These are phyloP conservation scores for Polymixis flavicincta DNA, from an alignment of 2,888 invertebrate species.

Conservation along the genomic window DNA sequence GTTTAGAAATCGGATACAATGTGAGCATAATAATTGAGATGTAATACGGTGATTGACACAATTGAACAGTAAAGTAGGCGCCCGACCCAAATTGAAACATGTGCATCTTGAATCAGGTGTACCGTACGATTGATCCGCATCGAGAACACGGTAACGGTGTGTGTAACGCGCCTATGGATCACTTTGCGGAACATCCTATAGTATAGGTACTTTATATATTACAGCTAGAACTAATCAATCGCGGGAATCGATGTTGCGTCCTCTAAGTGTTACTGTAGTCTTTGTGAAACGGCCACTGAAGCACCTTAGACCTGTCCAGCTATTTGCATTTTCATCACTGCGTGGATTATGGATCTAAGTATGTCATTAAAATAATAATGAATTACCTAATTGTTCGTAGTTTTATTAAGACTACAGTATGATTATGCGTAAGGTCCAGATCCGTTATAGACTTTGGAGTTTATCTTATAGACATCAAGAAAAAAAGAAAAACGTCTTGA, in stretches of 20 bases:
- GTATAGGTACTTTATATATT: conserved; percentile 44
- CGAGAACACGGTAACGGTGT: conserved; percentile 80
- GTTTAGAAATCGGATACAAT: conserved; percentile 49
- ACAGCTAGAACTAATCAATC: conserved; percentile 48
- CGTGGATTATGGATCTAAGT: not conserved
- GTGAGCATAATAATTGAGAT: conserved; percentile 51
- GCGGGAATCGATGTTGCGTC: conserved; percentile 27
- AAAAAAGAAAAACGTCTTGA: not conserved
- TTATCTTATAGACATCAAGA: not conserved
- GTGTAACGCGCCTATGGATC: conserved; percentile 68
- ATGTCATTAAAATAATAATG: not conserved
- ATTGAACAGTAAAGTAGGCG: conserved; percentile 66
- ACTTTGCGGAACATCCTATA: conserved; percentile 71
- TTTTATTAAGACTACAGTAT: not conserved
- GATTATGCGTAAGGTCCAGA: no score
- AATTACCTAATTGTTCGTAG: not conserved
- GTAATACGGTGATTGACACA: conserved; percentile 53
- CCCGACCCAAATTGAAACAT: conserved; percentile 71
- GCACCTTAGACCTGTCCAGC: not conserved
- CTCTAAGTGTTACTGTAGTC: conserved; percentile 22
- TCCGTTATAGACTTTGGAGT: not conserved
- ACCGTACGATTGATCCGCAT: conserved; percentile 85
- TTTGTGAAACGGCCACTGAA: conserved; percentile 7
- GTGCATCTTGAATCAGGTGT: conserved; percentile 79
- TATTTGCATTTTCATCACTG: not conserved